Evolutionary conservation across 2,888 invertebrate species (phyloP).

Genomic region (Andrena bucephala): DNA sequence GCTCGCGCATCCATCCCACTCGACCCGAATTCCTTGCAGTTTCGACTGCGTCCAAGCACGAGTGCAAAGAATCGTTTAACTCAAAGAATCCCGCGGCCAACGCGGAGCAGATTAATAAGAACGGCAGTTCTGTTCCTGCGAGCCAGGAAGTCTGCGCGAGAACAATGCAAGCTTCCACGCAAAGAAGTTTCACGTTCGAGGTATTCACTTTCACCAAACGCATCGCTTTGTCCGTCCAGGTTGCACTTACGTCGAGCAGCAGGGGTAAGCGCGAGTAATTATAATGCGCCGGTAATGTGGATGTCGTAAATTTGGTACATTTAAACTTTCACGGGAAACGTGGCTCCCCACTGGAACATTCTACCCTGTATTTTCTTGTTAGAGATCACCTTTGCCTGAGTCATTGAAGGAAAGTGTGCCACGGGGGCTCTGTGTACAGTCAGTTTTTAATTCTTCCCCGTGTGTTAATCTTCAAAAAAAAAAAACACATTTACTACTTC

Average conservation of each 20-base stretch:
- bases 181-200: constrained; percentile 44
- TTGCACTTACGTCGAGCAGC: constrained; percentile 7
- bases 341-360: background rate
- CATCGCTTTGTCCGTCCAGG: constrained; percentile 19
- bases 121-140: background rate
- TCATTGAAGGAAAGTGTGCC: background rate
- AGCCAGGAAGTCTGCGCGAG: constrained; percentile 14
- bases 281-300: background rate
- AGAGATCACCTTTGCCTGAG: background rate
- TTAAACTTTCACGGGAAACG: background rate
- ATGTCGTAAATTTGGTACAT: background rate
- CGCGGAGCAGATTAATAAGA: background rate
- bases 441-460: background rate
- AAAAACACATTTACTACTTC: background rate
- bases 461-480: background rate
- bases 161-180: constrained; percentile 34
- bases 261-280: constrained; percentile 5
- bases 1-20: background rate
- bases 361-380: background rate
- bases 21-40: background rate
- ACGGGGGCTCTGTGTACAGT: background rate
- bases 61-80: too few relatives aligned
- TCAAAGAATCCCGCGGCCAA: too few relatives aligned
- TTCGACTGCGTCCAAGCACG: background rate
- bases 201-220: constrained; percentile 66